Percentiles rank a stretch among this genome's conserved stretches.
phyloP scores from a whole-genome alignment of 2,113 vertebrate genomes.

The Ranitomeya imitator region DNA sequence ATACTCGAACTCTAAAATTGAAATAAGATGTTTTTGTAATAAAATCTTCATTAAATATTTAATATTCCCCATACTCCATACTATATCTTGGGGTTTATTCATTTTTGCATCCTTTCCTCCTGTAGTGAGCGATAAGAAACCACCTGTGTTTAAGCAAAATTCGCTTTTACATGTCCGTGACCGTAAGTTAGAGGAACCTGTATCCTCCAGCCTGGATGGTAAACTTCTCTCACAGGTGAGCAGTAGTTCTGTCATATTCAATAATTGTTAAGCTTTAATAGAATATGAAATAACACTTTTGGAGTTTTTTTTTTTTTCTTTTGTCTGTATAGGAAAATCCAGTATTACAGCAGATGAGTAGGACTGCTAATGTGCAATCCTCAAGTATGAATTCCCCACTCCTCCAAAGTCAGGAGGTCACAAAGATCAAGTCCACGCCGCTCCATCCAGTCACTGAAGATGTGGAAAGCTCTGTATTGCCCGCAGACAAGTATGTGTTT shows the following conservation, averaged over 20 bases:
- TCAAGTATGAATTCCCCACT: background rate
- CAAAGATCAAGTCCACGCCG: background rate
- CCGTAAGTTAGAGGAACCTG: background rate
- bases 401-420: background rate
- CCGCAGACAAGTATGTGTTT: conserved; percentile 20
- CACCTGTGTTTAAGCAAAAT: background rate
- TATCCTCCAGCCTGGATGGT: conserved; percentile 6
- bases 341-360: conserved; percentile 50
- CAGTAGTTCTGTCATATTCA: background rate
- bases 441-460: background rate
- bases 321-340: conserved; percentile 26
- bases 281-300: background rate
- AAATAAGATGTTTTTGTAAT: too few species aligned
- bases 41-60: too few species aligned
- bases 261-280: background rate
- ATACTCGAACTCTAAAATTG: too few species aligned
- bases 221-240: conserved; percentile 24
- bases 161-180: background rate
- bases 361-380: background rate
- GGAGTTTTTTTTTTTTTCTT: background rate
- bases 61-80: too few species aligned
- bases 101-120: background rate
- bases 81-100: background rate
- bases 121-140: background rate
- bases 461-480: background rate